Percentiles rank a stretch among this genome's conserved stretches.
These are phyloP conservation scores for Theropithecus gelada DNA, from an alignment of 2,113 vertebrate genomes.

Conservation along the genomic window DNA sequence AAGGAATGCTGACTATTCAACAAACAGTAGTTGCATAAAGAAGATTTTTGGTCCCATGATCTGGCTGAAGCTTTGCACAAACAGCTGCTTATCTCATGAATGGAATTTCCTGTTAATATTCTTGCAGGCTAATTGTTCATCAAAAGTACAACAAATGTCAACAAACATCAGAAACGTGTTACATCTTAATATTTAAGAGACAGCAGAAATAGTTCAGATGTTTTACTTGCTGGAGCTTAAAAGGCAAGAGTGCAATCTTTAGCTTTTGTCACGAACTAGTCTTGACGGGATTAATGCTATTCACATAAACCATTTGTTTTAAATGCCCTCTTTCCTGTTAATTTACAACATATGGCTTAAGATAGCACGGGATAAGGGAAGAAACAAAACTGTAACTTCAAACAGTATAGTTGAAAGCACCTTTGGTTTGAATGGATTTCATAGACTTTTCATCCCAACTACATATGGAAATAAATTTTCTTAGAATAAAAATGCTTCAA, in stretches of 20 bases:
- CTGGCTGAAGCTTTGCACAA: conserved; percentile 79
- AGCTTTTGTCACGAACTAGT: conserved; percentile 2
- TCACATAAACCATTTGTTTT: conserved; percentile 4
- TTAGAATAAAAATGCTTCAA: conserved; percentile 33
- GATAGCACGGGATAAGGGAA: background rate
- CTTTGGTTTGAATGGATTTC: conserved; percentile 2
- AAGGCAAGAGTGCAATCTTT: background rate
- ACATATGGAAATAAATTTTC: conserved; percentile 35
- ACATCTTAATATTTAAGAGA: conserved; percentile 59
- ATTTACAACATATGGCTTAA: background rate
- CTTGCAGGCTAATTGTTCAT: conserved; percentile 82
- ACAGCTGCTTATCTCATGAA: conserved; percentile 87
- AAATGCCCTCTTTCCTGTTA: conserved; percentile 10
- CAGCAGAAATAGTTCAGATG: conserved; percentile 71
- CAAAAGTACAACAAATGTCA: conserved; percentile 80
- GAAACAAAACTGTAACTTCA: conserved; percentile 9
- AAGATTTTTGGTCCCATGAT: conserved; percentile 76
- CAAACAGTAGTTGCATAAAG: conserved; percentile 73
- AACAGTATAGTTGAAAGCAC: background rate
- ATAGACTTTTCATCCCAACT: conserved; percentile 32
- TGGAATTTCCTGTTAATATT: conserved; percentile 88
- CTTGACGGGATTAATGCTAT: background rate
- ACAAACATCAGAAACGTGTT: conserved; percentile 73
- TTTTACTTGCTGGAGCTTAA: conserved; percentile 50
- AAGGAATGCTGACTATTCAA: conserved; percentile 86